Evolutionary conservation across 2,797 vertebrate genomes (phyloP).

Genomic region (Diglossa cyanea): DNA sequence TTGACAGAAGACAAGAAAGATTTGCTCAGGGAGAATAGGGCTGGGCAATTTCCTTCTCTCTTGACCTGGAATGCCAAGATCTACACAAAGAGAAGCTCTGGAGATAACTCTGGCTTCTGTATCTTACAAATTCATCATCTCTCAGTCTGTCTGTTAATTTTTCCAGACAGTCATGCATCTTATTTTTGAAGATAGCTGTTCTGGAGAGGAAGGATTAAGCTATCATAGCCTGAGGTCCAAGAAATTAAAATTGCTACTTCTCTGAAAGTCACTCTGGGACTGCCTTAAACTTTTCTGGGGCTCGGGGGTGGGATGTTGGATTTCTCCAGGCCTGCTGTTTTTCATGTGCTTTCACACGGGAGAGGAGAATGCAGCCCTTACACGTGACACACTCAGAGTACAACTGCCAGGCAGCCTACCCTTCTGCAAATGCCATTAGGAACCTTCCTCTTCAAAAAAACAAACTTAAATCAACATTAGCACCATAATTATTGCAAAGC

Average conservation of each 20-base stretch:
- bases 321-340: not conserved
- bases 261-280: slow-evolving; percentile 56
- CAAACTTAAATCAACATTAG: slow-evolving; percentile 38
- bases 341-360: not conserved
- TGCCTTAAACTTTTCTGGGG: slow-evolving; percentile 51
- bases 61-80: not conserved
- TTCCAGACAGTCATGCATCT: not conserved
- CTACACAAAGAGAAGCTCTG: not conserved
- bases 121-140: not conserved
- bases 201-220: slow-evolving; percentile 11
- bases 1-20: not conserved
- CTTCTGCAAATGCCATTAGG: slow-evolving; percentile 31
- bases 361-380: not conserved
- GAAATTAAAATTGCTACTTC: slow-evolving; percentile 26
- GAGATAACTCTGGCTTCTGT: not conserved
- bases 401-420: not conserved
- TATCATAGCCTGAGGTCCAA: not conserved
- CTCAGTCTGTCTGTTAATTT: not conserved
- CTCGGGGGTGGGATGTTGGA: not conserved
- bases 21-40: not conserved
- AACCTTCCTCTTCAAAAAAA: not conserved
- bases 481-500: slow-evolving; percentile 10
- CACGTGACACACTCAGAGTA: not conserved
- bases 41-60: not conserved
- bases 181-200: slow-evolving; percentile 26